Percentiles rank a stretch among this genome's conserved stretches.
Evolutionary conservation across 2,797 vertebrate species (phyloP).

Genomic region (Siniperca undulata): DNA sequence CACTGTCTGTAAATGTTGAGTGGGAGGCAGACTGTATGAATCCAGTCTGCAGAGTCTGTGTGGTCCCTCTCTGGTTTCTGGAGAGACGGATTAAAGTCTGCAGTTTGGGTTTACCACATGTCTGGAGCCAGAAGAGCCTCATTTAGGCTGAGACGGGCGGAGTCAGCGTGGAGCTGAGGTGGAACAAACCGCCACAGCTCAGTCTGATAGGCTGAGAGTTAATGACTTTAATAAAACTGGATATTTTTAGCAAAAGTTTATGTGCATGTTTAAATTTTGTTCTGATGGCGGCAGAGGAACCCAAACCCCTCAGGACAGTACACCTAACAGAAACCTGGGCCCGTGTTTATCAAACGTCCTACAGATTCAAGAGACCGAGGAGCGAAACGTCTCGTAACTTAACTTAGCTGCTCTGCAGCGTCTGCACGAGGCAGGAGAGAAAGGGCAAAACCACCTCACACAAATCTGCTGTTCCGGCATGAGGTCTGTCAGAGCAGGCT

Average conservation of each 20-base stretch:
- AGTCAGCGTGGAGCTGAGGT: slow-evolving; percentile 41
- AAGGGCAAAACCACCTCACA: too few species aligned
- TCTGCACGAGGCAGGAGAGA: too few species aligned
- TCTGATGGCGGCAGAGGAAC: too few species aligned
- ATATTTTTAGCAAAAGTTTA: not conserved
- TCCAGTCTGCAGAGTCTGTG: slow-evolving; percentile 51
- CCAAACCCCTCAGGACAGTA: not conserved
- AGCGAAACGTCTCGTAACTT: too few species aligned
- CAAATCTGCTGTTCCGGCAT: too few species aligned
- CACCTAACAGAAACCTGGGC: not conserved
- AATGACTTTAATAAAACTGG: slow-evolving; percentile 9
- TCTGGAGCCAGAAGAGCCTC: slow-evolving; percentile 61
- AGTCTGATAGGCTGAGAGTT: slow-evolving; percentile 12
- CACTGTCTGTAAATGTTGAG: slow-evolving; percentile 63
- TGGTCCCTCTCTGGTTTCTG: slow-evolving; percentile 63
- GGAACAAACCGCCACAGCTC: slow-evolving; percentile 39
- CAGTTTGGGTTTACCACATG: slow-evolving; percentile 65
- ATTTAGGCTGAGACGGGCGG: slow-evolving; percentile 60
- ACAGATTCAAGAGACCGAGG: not conserved
- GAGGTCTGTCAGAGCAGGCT: not conserved
- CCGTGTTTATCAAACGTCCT: not conserved
- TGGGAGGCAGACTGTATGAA: slow-evolving; percentile 59
- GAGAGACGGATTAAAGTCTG: slow-evolving; percentile 60
- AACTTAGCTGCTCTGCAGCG: too few species aligned
- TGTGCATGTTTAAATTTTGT: not conserved